phyloP scores from a whole-genome alignment of 2,113 vertebrate species.

The Nothocercus julius region DNA sequence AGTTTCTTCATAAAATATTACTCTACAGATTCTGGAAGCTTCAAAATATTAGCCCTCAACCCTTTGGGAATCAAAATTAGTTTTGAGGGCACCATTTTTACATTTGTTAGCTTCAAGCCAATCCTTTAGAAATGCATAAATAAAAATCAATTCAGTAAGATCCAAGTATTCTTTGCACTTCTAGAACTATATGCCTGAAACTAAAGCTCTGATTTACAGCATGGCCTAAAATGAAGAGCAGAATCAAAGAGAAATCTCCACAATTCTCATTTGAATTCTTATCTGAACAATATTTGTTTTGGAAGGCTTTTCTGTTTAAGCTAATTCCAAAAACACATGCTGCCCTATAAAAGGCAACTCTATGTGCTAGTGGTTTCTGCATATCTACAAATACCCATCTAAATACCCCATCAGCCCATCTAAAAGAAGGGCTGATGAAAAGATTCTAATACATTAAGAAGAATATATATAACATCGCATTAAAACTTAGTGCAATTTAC shows the following conservation, averaged over 20 bases:
- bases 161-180: not conserved
- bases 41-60: not conserved
- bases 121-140: not conserved
- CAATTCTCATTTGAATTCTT: not conserved
- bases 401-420: too few relatives aligned
- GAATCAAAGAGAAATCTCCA: not conserved
- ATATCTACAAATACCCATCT: conserved; percentile 15
- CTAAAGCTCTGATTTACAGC: conserved; percentile 66
- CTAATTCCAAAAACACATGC: not conserved
- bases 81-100: not conserved
- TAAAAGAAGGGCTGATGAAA: conserved; percentile 33
- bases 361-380: not conserved
- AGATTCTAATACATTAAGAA: not conserved
- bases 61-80: not conserved
- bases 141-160: not conserved
- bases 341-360: not conserved
- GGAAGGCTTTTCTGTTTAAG: not conserved
- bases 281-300: not conserved
- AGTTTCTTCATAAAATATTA: not conserved
- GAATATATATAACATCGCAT: conserved; percentile 18
- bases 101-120: not conserved
- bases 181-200: not conserved
- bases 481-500: conserved; percentile 55
- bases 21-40: not conserved
- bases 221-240: not conserved